Conservation (phyloP, 1,140 invertebrate genomes). For the Cardiocondyla obscurior region DNA sequence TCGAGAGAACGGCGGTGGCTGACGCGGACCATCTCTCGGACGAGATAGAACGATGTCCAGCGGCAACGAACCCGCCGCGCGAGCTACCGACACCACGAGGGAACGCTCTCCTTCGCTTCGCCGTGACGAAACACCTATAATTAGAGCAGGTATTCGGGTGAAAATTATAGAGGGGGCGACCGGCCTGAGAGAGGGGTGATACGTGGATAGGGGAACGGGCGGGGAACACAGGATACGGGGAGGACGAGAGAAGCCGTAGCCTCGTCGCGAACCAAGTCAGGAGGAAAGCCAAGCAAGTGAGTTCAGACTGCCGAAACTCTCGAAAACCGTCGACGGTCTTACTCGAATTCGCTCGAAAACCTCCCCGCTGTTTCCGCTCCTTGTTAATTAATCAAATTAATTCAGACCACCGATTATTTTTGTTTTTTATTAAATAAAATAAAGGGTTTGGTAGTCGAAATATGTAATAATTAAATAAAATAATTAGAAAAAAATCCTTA, state of each 20-base stretch:
- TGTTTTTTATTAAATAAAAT: too few species aligned
- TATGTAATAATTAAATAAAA: too few species aligned
- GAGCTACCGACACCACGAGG: conserved; percentile 55
- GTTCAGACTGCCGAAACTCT: conserved; percentile 27
- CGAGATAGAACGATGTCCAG: conserved; percentile 33
- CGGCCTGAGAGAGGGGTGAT: conserved; percentile 48
- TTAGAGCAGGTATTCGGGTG: conserved; percentile 80
- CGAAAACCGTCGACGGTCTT: not conserved
- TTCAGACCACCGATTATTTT: not conserved
- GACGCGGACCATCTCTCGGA: conserved; percentile 46
- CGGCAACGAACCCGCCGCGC: conserved; percentile 21
- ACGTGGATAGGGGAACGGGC: not conserved
- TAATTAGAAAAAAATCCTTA: too few species aligned
- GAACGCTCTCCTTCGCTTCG: conserved; percentile 62
- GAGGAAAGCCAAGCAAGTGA: conserved; percentile 53
- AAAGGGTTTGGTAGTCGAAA: too few species aligned
- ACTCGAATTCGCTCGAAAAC: not conserved
- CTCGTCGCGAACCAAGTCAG: conserved; percentile 29
- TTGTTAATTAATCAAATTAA: not conserved
- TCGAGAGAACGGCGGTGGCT: too few species aligned
- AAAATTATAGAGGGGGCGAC: conserved; percentile 74
- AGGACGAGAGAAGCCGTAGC: conserved; percentile 55
- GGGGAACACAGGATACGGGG: conserved; percentile 33
- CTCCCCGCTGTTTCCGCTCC: not conserved
- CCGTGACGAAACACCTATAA: conserved; percentile 77